phyloP scores from a whole-genome alignment of 2,113 vertebrate genomes.

The Nannospalax galili region DNA sequence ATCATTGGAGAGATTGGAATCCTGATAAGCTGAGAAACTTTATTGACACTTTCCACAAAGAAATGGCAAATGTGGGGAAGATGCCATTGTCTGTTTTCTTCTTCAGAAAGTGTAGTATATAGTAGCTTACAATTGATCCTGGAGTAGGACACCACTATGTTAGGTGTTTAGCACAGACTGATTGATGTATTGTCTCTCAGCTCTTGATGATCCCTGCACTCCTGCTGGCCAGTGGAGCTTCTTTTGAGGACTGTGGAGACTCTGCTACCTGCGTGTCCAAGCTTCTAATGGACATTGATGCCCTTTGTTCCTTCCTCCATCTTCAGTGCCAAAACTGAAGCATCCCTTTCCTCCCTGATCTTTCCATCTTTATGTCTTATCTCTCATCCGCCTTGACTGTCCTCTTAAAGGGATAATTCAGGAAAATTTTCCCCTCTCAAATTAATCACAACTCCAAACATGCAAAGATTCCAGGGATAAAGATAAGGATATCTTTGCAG shows the following conservation, averaged over 20 bases:
- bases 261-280: background rate
- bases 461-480: background rate
- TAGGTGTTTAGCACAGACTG: background rate
- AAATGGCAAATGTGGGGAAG: slow-evolving; percentile 88
- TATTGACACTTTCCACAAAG: slow-evolving; percentile 89
- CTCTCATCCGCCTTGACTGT: background rate
- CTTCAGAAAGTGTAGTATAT: background rate
- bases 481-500: background rate
- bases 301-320: background rate
- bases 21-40: slow-evolving; percentile 87
- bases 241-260: background rate
- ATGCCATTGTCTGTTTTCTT: background rate
- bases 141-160: background rate
- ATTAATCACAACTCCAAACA: background rate
- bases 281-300: background rate
- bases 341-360: background rate
- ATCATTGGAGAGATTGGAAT: slow-evolving; percentile 87
- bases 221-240: background rate
- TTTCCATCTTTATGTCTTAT: background rate
- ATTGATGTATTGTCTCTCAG: background rate
- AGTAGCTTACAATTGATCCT: background rate
- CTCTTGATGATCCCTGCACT: background rate
- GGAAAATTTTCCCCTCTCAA: background rate
- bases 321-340: background rate
- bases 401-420: background rate